These are phyloP conservation scores for Nomada ruficornis DNA, from an alignment of 2,888 invertebrate genomes.

Conservation along the genomic window DNA sequence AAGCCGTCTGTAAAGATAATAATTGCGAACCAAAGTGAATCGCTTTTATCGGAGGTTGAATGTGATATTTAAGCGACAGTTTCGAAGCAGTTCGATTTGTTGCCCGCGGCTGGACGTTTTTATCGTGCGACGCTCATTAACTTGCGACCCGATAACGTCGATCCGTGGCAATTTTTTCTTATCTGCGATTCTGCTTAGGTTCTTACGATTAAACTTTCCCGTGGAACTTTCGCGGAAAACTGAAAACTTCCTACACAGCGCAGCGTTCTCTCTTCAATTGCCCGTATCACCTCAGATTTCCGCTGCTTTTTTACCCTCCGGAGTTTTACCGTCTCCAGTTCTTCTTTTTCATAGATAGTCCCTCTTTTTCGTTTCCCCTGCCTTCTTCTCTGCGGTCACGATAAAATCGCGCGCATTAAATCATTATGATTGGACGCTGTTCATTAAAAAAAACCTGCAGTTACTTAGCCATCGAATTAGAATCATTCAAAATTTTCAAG, in stretches of 20 bases:
- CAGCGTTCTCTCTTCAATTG: conserved; percentile 61
- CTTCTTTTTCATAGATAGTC: neutral
- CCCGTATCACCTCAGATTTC: conserved; percentile 49
- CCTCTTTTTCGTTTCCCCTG: conserved; percentile 7
- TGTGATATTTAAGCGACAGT: conserved; percentile 33
- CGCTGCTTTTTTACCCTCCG: conserved; percentile 2
- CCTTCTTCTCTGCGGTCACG: neutral
- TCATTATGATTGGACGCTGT: conserved; percentile 4
- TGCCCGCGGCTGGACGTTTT: conserved; percentile 51
- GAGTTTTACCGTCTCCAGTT: conserved; percentile 19
- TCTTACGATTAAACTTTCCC: conserved; percentile 67
- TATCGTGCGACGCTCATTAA: conserved; percentile 68
- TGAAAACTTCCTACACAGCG: conserved; percentile 58
- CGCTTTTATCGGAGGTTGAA: neutral
- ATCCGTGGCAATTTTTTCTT: conserved; percentile 52
- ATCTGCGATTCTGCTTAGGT: conserved; percentile 51
- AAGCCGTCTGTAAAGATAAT: neutral
- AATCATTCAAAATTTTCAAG: no score
- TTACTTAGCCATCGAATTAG: no score
- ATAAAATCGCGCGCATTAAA: conserved; percentile 51
- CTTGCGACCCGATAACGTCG: conserved; percentile 68
- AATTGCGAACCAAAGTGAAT: neutral
- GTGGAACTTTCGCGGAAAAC: conserved; percentile 61
- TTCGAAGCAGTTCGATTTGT: conserved; percentile 28
- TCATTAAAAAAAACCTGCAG: neutral